Conservation (phyloP, 2,888 invertebrate genomes). For the Xestoiulus laeticollis region DNA sequence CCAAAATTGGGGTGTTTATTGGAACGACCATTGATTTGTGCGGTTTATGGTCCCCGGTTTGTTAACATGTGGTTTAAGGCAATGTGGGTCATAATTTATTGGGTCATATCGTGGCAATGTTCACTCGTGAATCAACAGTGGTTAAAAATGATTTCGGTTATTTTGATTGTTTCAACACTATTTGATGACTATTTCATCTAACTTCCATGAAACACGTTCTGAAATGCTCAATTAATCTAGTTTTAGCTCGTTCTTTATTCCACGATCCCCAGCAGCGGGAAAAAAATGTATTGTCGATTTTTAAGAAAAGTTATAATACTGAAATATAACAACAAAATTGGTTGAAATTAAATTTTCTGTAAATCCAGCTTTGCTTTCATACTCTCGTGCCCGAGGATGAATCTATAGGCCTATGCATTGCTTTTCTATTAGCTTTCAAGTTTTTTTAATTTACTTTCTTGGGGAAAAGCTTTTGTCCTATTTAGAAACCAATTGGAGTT, state of each 20-base stretch:
- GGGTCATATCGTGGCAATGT: background rate
- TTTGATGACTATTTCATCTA: too few species aligned
- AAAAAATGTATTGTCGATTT: too few species aligned
- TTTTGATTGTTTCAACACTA: too few species aligned
- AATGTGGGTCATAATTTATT: background rate
- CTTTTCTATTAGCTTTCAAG: background rate
- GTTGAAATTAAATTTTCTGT: background rate
- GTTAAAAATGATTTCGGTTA: too few species aligned
- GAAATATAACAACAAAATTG: too few species aligned
- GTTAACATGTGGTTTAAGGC: background rate
- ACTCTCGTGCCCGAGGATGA: background rate
- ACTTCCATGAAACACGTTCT: too few species aligned
- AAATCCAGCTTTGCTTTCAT: background rate
- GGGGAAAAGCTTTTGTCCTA: conserved; percentile 11
- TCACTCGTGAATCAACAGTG: background rate
- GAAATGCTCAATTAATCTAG: too few species aligned
- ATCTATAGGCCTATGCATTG: background rate
- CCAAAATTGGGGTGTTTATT: background rate
- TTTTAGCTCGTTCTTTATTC: too few species aligned
- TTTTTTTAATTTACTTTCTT: background rate
- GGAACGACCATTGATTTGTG: background rate
- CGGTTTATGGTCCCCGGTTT: background rate
- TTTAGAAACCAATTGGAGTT: conserved; percentile 16
- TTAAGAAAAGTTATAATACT: too few species aligned
- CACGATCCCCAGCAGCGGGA: too few species aligned